These are phyloP conservation scores for Miltochrista miniata DNA, from an alignment of 2,888 invertebrate genomes.

Conservation along the genomic window DNA sequence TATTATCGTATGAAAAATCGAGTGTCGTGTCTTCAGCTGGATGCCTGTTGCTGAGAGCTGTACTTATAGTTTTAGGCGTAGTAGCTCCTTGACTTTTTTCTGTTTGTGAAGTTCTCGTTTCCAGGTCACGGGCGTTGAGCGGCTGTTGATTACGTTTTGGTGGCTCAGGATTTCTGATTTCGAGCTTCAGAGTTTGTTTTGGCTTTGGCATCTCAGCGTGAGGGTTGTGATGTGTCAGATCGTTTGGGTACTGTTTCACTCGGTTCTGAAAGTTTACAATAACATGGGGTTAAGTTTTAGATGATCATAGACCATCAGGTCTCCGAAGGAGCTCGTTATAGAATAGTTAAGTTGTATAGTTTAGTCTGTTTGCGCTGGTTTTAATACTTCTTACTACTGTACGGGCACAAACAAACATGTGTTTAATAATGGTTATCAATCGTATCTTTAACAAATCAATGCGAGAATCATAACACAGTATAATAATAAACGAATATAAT, in stretches of 20 bases:
- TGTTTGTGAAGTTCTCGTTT: slow-evolving; percentile 66
- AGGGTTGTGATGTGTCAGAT: slow-evolving; percentile 75
- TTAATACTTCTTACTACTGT: too few relatives aligned
- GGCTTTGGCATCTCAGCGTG: slow-evolving; percentile 74
- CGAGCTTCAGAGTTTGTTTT: slow-evolving; percentile 69
- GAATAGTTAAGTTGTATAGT: neutral
- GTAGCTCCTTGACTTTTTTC: slow-evolving; percentile 83
- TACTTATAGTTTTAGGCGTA: slow-evolving; percentile 87
- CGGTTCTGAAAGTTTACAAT: slow-evolving; percentile 62
- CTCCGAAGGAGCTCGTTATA: neutral
- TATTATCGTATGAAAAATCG: slow-evolving; percentile 92
- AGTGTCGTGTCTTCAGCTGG: slow-evolving; percentile 91
- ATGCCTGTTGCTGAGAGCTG: slow-evolving; percentile 87
- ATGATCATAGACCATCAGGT: too few relatives aligned
- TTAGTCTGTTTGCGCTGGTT: too few relatives aligned
- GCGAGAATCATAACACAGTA: too few relatives aligned
- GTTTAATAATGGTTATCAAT: too few relatives aligned
- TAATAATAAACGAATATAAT: too few relatives aligned
- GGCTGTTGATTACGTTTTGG: slow-evolving; percentile 65
- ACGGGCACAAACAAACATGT: too few relatives aligned
- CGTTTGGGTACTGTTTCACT: slow-evolving; percentile 72
- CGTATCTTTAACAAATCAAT: too few relatives aligned
- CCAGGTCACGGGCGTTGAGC: slow-evolving; percentile 66
- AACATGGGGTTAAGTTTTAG: too few relatives aligned
- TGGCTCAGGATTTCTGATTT: slow-evolving; percentile 71